Evolutionary conservation across 2,888 invertebrate genomes (phyloP).

Genomic region (Erebia ligea): DNA sequence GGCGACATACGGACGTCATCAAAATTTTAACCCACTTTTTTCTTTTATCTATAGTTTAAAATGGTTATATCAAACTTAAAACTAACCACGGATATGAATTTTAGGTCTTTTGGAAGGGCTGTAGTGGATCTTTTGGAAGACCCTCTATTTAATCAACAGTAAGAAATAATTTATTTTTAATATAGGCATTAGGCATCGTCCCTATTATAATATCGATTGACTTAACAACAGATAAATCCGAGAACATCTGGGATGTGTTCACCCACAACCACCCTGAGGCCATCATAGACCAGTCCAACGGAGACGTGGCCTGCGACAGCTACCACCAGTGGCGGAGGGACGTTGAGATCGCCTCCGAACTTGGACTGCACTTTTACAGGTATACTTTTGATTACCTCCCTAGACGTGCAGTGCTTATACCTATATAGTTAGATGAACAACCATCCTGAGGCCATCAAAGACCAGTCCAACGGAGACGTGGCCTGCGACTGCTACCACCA

Average conservation of each 20-base stretch:
- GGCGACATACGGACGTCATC: no score
- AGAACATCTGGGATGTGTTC: conserved; percentile 79
- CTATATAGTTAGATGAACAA: conserved; percentile 33
- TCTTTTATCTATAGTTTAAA: no score
- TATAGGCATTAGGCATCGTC: no score
- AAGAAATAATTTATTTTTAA: no score
- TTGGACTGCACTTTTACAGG: conserved; percentile 3
- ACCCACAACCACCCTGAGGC: conserved; percentile 46
- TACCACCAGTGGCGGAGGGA: background rate
- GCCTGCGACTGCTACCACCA: background rate
- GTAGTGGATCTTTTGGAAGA: no score
- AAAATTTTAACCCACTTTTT: no score
- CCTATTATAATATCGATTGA: no score
- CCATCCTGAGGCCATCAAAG: conserved; percentile 37
- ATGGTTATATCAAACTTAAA: no score
- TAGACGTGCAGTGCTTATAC: no score
- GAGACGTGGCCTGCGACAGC: conserved; percentile 49
- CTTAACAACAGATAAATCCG: conserved; percentile 71
- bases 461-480: conserved; percentile 70
- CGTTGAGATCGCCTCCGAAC: background rate
- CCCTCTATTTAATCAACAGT: no score
- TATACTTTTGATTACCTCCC: background rate
- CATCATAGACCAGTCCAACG: conserved; percentile 64
- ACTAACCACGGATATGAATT: no score
- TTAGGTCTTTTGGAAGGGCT: no score